These are phyloP conservation scores for Trematomus bernacchii DNA, from an alignment of 2,797 vertebrate species.

Conservation along the genomic window DNA sequence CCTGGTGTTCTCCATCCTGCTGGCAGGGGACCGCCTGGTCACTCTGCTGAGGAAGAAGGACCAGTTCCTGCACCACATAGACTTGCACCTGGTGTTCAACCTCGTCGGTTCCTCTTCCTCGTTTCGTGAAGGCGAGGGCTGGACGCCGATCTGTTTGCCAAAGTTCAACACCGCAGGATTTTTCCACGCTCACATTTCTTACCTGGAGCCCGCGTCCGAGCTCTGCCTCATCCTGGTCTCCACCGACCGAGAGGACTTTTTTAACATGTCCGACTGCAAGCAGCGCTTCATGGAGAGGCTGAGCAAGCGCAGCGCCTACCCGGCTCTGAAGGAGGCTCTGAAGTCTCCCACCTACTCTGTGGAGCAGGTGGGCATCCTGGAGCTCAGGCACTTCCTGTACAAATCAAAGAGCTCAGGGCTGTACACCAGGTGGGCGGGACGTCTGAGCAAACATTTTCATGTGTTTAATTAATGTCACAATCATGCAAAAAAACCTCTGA, in stretches of 20 bases:
- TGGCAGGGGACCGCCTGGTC: slow-evolving; percentile 92
- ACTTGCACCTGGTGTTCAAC: slow-evolving; percentile 97
- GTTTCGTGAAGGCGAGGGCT: slow-evolving; percentile 96
- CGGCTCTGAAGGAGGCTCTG: slow-evolving; percentile 89
- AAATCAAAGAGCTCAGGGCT: slow-evolving; percentile 98
- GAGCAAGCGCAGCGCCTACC: slow-evolving; percentile 89
- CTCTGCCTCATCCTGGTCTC: slow-evolving; percentile 97
- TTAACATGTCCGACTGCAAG: slow-evolving; percentile 95
- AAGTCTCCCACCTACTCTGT: slow-evolving; percentile 90
- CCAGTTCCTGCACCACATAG: slow-evolving; percentile 96
- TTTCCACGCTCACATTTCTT: slow-evolving; percentile 98
- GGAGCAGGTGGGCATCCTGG: slow-evolving; percentile 92
- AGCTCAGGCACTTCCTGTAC: slow-evolving; percentile 97
- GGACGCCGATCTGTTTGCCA: slow-evolving; percentile 97
- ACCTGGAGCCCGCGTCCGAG: slow-evolving; percentile 91
- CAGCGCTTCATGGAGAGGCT: slow-evolving; percentile 94
- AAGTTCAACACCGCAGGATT: slow-evolving; percentile 97
- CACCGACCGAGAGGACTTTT: slow-evolving; percentile 96
- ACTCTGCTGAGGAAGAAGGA: slow-evolving; percentile 96
- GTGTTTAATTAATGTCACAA: neutral
- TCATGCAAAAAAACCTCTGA: neutral
- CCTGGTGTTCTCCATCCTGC: slow-evolving; percentile 95
- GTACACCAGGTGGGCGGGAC: slow-evolving; percentile 91
- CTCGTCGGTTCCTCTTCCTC: slow-evolving; percentile 95
- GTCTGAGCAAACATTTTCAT: neutral